Percentiles rank a stretch among this genome's conserved stretches.
These are phyloP conservation scores for Lithosia quadra DNA, from an alignment of 2,888 invertebrate genomes.

Conservation along the genomic window DNA sequence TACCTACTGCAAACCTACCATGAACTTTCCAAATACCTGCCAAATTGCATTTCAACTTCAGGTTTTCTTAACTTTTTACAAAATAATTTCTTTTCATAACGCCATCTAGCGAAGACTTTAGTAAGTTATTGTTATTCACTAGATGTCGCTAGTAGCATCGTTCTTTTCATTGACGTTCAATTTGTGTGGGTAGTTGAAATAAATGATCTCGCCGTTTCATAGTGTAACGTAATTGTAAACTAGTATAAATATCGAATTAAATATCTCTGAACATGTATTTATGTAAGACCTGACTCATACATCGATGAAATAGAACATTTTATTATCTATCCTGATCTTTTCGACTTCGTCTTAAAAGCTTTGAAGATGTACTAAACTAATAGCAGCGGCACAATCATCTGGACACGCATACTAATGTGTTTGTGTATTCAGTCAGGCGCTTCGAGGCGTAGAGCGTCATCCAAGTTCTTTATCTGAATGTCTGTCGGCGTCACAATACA, in stretches of 20 bases:
- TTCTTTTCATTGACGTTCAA: constrained; percentile 12
- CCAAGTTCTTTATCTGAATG: constrained; percentile 40
- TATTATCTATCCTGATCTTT: background rate
- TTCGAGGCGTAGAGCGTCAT: constrained; percentile 28
- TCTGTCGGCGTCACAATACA: constrained; percentile 42
- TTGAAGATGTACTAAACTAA: background rate
- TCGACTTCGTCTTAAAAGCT: constrained; percentile 1
- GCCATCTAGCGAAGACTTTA: constrained; percentile 28
- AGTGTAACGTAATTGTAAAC: background rate
- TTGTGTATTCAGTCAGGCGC: constrained; percentile 15
- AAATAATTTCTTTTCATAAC: background rate
- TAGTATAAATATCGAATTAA: background rate
- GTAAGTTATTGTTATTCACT: constrained; percentile 6
- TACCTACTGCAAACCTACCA: no score
- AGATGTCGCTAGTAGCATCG: constrained; percentile 45
- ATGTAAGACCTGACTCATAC: background rate
- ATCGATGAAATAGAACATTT: constrained; percentile 1
- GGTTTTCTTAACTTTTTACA: no score
- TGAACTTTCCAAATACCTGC: no score
- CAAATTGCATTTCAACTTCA: no score
- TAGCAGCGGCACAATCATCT: background rate
- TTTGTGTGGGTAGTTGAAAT: constrained; percentile 22
- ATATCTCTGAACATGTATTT: background rate
- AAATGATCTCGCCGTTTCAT: constrained; percentile 12
- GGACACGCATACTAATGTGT: constrained; percentile 15